Percentiles rank a stretch among this genome's conserved stretches.
These are phyloP conservation scores for Micrasema longulum DNA, from an alignment of 1,140 invertebrate genomes.

Conservation along the genomic window DNA sequence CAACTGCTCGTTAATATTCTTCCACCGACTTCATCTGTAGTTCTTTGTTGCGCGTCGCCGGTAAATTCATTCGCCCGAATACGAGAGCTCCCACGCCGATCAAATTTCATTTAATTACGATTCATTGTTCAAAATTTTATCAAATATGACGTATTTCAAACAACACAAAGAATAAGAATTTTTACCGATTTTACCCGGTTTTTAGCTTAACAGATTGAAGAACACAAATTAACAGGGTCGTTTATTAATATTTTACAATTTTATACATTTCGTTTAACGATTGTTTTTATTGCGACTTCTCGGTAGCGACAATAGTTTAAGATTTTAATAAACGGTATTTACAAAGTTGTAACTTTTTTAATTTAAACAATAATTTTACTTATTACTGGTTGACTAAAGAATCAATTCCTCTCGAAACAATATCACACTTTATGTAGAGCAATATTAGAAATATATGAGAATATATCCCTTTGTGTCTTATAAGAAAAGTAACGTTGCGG, in stretches of 20 bases:
- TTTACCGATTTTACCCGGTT: no score
- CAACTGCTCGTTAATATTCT: not conserved
- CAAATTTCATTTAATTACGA: not conserved
- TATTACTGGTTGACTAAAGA: not conserved
- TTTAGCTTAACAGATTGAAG: conserved; percentile 20
- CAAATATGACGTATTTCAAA: not conserved
- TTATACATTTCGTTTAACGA: conserved; percentile 19
- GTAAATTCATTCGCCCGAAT: conserved; percentile 1
- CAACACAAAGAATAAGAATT: not conserved
- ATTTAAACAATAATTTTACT: conserved; percentile 2
- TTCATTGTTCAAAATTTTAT: not conserved
- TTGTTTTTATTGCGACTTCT: conserved; percentile 1
- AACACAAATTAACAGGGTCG: conserved; percentile 29
- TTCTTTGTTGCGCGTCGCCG: not conserved
- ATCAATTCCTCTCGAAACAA: conserved; percentile 2
- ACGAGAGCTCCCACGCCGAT: not conserved
- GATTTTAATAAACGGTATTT: conserved; percentile 15
- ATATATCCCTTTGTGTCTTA: conserved; percentile 54
- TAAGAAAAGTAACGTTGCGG: conserved; percentile 34
- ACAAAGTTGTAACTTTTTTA: conserved; percentile 10
- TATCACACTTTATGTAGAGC: conserved; percentile 43
- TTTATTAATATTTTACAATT: conserved; percentile 27
- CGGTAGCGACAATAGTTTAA: conserved; percentile 15
- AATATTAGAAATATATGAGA: conserved; percentile 50
- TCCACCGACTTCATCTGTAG: not conserved